Evolutionary conservation across 2,113 vertebrate species (phyloP), one percentile per base, ranked within the genome.

Genomic region (Bungarus multicinctus): DNA sequence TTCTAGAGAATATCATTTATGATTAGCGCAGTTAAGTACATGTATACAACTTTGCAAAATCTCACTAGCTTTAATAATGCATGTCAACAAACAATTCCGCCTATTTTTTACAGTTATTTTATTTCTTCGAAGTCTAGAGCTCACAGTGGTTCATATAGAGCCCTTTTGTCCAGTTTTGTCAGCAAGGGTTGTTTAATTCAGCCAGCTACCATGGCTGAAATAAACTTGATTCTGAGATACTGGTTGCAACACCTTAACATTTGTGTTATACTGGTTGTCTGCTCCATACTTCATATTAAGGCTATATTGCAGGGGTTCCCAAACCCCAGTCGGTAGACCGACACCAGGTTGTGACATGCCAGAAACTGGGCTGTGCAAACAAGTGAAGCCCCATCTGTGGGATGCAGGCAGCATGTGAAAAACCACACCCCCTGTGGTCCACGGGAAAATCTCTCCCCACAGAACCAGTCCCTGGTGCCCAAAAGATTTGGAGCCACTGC

Each of bases 21-120:
- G 22, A 57, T 52, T 54, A 30, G 90, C 43, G 81, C 27, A 57
- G 23, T 18, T 18, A 91, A 27, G 52, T 91, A 52, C 18, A 14
- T 55, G 34, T 23, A 45, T 47, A 47, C 23, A 57, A n/a, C 25
- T 30, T 58, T 45, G 81, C 9, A 91, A 45, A 91, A n/a, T 9
- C 3, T 39, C 58, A 43, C 74, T 81, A 39, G 34, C 6, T 81
- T 81, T 43, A 81, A 81, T 9, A 81, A 39, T 43, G 7, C 9
- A 39, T 91, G 89, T 90, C 64, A 86, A 58, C 81, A 91, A 91
- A 93, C 87, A 47, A 90, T 91, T 87, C 74, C 22, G 74, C 7
- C 74, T 43, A 39, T 81, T 81, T 81, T 22, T 43, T 81, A 43
- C 7, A 43, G 18, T 81, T 81, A 81, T 39, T 81, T 81, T 81